These are phyloP conservation scores for Pyrrhia umbra DNA, from an alignment of 2,888 invertebrate species.

Conservation along the genomic window DNA sequence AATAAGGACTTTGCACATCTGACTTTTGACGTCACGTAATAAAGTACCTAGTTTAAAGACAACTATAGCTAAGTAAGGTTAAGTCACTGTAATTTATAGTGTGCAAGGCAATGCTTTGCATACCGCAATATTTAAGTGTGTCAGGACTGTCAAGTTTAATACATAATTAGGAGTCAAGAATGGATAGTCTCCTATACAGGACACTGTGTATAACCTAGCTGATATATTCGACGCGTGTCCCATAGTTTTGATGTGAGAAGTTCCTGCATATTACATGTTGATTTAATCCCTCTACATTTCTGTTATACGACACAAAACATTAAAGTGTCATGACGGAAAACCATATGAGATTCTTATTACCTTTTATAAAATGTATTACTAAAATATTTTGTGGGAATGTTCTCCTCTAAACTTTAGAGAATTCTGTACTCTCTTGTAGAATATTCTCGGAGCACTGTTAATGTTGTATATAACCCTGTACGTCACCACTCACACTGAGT, in stretches of 20 bases:
- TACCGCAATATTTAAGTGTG: conserved; percentile 20
- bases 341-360: too few species aligned
- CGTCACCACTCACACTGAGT: conserved; percentile 45
- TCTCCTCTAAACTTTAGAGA: not conserved
- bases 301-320: too few species aligned
- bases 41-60: conserved; percentile 27
- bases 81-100: conserved; percentile 1
- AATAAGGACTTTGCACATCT: conserved; percentile 24
- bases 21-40: conserved; percentile 8
- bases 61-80: not conserved
- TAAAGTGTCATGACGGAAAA: too few species aligned
- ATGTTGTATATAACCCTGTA: conserved; percentile 45
- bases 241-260: conserved; percentile 8
- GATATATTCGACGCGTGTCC: conserved; percentile 19
- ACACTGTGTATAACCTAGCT: conserved; percentile 26
- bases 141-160: conserved; percentile 14
- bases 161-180: not conserved
- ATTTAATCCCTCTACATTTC: too few species aligned
- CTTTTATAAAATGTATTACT: conserved; percentile 12
- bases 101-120: conserved; percentile 18
- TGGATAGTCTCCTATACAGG: conserved; percentile 23
- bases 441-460: conserved; percentile 5
- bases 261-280: too few species aligned
- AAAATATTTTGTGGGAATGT: conserved; percentile 3
- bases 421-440: conserved; percentile 3